These are phyloP conservation scores for Temnopleurus reevesii DNA, from an alignment of 53 echinoderm and acorn worm species.

Conservation along the genomic window DNA sequence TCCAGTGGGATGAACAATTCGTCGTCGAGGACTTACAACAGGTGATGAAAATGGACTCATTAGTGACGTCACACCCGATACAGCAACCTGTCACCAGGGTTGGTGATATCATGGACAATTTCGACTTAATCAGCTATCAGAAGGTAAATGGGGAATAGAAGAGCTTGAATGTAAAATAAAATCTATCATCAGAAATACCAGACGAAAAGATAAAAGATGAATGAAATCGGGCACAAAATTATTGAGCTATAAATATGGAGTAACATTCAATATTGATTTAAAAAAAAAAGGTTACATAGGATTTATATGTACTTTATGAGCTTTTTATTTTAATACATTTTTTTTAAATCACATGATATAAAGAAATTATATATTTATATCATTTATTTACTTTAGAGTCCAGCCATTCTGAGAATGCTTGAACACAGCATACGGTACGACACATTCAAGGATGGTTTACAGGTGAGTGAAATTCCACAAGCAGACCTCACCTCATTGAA, in stretches of 20 bases:
- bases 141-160: conserved; percentile 79
- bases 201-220: no score
- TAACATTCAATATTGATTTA: no score
- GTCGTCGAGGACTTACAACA: conserved; percentile 67
- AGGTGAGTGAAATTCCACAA: no score
- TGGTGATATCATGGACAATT: conserved; percentile 81
- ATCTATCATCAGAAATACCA: no score
- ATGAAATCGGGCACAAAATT: no score
- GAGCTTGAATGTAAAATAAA: no score
- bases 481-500: no score
- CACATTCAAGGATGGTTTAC: conserved; percentile 69
- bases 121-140: conserved; percentile 80
- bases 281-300: no score
- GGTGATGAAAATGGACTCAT: conserved; percentile 82
- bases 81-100: conserved; percentile 67
- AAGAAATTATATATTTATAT: neutral
- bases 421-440: conserved; percentile 77
- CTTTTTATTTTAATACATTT: no score
- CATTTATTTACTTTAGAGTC: conserved; percentile 56
- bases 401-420: conserved; percentile 89
- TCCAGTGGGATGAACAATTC: conserved; percentile 83
- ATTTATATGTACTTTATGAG: no score
- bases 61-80: conserved; percentile 84
- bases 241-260: no score
- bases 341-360: no score